Evolutionary conservation across 2,113 vertebrate species (phyloP), one percentile per base, ranked within the genome.

Genomic region (Abramis brama): DNA sequence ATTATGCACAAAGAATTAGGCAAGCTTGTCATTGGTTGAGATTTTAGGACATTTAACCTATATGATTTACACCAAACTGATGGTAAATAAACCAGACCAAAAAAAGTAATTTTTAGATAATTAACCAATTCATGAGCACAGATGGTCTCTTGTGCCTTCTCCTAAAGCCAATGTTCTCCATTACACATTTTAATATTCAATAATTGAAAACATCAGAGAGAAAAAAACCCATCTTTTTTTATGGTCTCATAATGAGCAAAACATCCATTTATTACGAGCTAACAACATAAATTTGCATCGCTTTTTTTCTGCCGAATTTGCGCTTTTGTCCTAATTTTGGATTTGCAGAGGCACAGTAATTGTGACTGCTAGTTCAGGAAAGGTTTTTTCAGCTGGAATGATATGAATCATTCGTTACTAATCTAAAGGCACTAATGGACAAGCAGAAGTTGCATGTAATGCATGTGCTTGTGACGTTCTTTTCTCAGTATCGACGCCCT

Each of bases 401-500:
- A 84, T 88, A 89, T 89, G 83, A 90, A 93, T 88, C 92, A 93
- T 90, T 91, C 93, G 92, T 90, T 93, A 83, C 84, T 90, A 86
- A 93, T 92, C 91, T 88, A n/a, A 80, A 87, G 89, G 86, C 91
- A 86, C 92, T 92, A 92, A 91, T 91, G 78, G 86, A 90, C 52
- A 57, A 86, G 90, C 87, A 86, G 90, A 89, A 92, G 93, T 91
- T 80, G 87, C 78, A 86, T 93, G 93, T 89, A 87, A 89, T 57
- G 92, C 83, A 91, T 91, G 89, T 1, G 87, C 89, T 93, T 83
- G 89, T 91, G 91, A 89, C 88, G 88, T 87, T 87, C 66, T 73
- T 78, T 87, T 80, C 79, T 86, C 36, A 30, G 64, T 78, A 79
- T 19, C 79, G 83, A 89, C 80, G 70, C 79, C 59, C 76, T 88